These are phyloP conservation scores for Rhabdomys pumilio DNA, from an alignment of 2,797 vertebrate species.

Conservation along the genomic window DNA sequence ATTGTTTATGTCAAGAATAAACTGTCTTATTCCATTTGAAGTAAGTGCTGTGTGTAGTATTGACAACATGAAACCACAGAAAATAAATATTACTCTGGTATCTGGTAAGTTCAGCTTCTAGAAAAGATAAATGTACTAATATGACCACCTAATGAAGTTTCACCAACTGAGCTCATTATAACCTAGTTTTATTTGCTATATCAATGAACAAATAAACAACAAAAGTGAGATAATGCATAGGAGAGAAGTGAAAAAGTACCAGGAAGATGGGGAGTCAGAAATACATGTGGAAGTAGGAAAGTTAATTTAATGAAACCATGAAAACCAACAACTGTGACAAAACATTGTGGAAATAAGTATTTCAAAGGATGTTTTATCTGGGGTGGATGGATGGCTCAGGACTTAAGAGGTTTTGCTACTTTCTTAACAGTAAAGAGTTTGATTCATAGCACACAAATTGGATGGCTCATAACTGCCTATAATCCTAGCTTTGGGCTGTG, in stretches of 20 bases:
- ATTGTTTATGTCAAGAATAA: background rate
- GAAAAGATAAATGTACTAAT: conserved; percentile 22
- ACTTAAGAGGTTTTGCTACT: background rate
- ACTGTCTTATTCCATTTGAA: background rate
- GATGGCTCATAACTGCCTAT: background rate
- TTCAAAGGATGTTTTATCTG: conserved; percentile 7
- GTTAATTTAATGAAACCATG: background rate
- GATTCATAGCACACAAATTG: background rate
- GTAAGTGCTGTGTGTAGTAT: background rate
- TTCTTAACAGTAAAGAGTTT: background rate
- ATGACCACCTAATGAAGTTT: background rate
- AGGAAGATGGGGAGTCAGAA: background rate
- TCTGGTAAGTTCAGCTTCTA: conserved; percentile 26
- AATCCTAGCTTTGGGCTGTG: background rate
- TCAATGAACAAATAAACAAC: background rate
- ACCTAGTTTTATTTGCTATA: background rate
- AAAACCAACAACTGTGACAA: conserved; percentile 28
- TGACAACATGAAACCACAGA: background rate
- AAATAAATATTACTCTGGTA: background rate
- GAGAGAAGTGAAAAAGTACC: background rate
- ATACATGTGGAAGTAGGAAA: too few relatives aligned
- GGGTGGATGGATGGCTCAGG: background rate
- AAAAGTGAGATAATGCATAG: background rate
- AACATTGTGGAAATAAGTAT: conserved; percentile 7
- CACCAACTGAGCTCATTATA: background rate